A percentile compares a stretch with the other conserved stretches of the same genome.
Evolutionary conservation across 2,888 invertebrate genomes (phyloP).

Genomic region (Drosophila flavopinicola): DNA sequence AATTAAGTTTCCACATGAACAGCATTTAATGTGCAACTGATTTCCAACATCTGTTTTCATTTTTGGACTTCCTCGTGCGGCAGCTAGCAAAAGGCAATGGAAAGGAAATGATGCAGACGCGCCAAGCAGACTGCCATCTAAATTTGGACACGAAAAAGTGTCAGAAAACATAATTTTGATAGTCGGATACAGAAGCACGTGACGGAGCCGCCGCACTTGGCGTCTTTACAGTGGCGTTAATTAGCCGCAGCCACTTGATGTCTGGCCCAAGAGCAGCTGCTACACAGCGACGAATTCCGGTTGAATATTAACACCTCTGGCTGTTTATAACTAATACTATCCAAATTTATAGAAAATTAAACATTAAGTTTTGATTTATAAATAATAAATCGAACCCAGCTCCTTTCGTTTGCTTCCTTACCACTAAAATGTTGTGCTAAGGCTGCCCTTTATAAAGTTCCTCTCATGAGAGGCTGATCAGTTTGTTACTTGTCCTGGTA

Average conservation of each 20-base stretch:
- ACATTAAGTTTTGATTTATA: too few relatives aligned
- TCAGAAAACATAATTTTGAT: conserved; percentile 68
- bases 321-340: too few relatives aligned
- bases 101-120: conserved; percentile 75
- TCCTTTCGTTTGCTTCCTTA: too few relatives aligned
- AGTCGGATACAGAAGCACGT: conserved; percentile 60
- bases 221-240: conserved; percentile 73
- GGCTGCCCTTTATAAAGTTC: too few relatives aligned
- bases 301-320: too few relatives aligned
- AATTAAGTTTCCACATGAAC: conserved; percentile 83
- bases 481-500: too few relatives aligned
- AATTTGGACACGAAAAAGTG: conserved; percentile 71
- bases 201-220: conserved; percentile 42
- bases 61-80: conserved; percentile 67
- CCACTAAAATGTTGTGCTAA: too few relatives aligned
- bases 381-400: too few relatives aligned
- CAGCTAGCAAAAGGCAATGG: conserved; percentile 48
- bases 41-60: conserved; percentile 83
- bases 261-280: conserved; percentile 54
- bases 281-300: background rate
- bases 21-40: conserved; percentile 82
- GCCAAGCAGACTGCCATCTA: conserved; percentile 45
- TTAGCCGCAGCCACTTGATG: conserved; percentile 75
- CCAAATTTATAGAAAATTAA: too few relatives aligned
- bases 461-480: too few relatives aligned